Evolutionary conservation across 2,113 vertebrate genomes (phyloP), one percentile per base, ranked within the genome.

Genomic region (Nerophis lumbriciformis): DNA sequence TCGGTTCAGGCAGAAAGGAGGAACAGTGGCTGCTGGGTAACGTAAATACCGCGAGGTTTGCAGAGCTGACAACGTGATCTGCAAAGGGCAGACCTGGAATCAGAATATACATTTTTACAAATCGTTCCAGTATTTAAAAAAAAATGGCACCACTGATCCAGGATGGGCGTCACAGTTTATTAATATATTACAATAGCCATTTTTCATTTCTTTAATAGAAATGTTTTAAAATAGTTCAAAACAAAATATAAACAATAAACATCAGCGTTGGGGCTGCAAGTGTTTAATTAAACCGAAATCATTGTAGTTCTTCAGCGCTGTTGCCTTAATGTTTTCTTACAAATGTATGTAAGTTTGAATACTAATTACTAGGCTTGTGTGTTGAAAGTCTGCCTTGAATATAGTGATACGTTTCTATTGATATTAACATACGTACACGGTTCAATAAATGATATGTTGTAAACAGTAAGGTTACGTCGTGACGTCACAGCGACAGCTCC

Each of bases 1-100:
- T 92, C 88, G 92, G 83, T 56, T 90, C 56, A 19, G 75, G 5
- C 59, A 88, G 80, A 93, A 77, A 94, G 93, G 83, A 65, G 61
- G 83, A 1, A 1, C 12, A 0, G 0, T 0, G 90, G 48, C 85
- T 92, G 89, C 79, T 89, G 94, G 94, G 94, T 90, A 89, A 69
- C 87, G 28, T 73, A 89, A 88, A 89, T 85, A 87, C 44, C 74
- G 8, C 82, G 79, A 88, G 76, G 77, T 10, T 84, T 80, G 47
- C 56, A 0, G 6, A 28, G 5, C 8, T 48, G 8, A 1, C 62
- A 5, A 67, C 70, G 61, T 62, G 16, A 5, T 6, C 8, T 15
- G 42, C 7, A 0, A 3, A 0, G 2, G 12, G 3, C 79, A 0
- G 83, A 83, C 67, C 76, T 68, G 64, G 49, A 12, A 47, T 86